These are phyloP conservation scores for Idaea biselata DNA, from an alignment of 2,888 invertebrate species.

Conservation along the genomic window DNA sequence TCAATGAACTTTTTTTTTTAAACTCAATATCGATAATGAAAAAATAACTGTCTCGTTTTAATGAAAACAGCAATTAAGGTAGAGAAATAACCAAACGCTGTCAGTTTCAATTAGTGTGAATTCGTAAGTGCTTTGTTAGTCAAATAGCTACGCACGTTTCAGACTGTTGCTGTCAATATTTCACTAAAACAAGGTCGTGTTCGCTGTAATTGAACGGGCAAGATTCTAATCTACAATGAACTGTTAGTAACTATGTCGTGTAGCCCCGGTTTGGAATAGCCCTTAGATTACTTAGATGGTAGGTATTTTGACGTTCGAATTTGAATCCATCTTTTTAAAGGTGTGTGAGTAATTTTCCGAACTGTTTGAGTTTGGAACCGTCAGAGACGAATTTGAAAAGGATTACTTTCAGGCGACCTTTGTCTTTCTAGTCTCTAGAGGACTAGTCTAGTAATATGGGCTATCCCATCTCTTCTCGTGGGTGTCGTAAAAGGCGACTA, in stretches of 20 bases:
- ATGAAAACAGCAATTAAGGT: neutral
- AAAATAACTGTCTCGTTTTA: neutral
- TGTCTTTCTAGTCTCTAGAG: no score
- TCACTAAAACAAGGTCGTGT: constrained; percentile 38
- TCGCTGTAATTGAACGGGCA: constrained; percentile 48
- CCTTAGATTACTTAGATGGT: no score
- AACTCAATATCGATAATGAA: neutral
- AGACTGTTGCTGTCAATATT: constrained; percentile 28
- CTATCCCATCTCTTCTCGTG: no score
- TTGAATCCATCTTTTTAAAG: no score
- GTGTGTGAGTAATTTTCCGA: no score
- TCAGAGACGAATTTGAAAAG: no score
- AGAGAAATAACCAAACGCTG: neutral
- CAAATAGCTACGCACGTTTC: constrained; percentile 11
- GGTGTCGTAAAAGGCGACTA: no score
- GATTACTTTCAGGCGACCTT: no score
- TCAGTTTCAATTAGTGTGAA: constrained; percentile 7
- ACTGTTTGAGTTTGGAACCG: no score
- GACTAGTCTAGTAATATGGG: no score
- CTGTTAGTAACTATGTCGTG: neutral
- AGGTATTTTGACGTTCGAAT: no score
- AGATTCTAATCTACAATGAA: constrained; percentile 36
- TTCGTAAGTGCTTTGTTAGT: constrained; percentile 16
- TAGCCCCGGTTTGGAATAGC: no score
- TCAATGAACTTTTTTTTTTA: neutral